Conservation (phyloP, 2,113 vertebrate species). For the Ophthalmolycus amberensis region DNA sequence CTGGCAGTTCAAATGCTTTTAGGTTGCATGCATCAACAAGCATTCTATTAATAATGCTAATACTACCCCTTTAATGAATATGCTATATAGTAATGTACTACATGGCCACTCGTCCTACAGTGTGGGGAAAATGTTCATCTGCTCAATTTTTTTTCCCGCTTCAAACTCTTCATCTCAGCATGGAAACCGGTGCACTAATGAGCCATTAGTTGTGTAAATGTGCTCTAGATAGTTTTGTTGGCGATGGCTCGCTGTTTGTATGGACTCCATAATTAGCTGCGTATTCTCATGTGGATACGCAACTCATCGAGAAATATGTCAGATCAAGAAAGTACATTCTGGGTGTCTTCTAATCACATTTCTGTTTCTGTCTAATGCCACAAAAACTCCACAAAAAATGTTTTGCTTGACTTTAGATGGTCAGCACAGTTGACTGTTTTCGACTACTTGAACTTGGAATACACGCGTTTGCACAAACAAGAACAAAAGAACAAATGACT, state of each 20-base stretch:
- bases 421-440: not conserved
- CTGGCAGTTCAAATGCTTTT: conserved; percentile 1
- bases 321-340: not conserved
- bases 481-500: too few relatives aligned
- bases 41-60: conserved; percentile 6
- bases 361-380: not conserved
- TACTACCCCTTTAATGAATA: not conserved
- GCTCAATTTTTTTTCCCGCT: not conserved
- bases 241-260: conserved; percentile 8
- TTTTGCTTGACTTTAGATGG: not conserved
- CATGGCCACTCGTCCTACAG: not conserved
- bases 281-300: conserved; percentile 9
- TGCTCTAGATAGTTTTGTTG: conserved; percentile 22
- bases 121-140: not conserved
- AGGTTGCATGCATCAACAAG: conserved; percentile 9
- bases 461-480: too few relatives aligned
- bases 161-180: not conserved
- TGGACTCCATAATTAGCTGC: conserved; percentile 35
- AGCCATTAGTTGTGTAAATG: conserved; percentile 48
- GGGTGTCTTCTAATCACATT: not conserved
- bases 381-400: not conserved
- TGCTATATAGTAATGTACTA: not conserved
- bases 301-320: not conserved
- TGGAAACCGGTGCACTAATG: conserved; percentile 42
- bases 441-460: too few relatives aligned